Evolutionary conservation across 2,888 invertebrate species (phyloP).

Genomic region (Eupsilia transversa): DNA sequence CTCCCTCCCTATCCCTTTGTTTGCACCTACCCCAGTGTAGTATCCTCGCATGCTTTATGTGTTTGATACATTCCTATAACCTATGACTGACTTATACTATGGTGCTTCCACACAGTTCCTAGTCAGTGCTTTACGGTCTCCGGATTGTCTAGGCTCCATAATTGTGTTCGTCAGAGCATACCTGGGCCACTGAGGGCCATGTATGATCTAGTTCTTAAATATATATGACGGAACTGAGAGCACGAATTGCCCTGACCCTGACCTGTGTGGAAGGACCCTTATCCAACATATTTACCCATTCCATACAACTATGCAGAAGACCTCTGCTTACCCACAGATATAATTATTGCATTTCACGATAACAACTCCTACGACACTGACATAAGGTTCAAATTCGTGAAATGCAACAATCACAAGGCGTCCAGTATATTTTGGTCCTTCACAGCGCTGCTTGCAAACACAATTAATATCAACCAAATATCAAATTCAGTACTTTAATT

Average conservation of each 20-base stretch:
- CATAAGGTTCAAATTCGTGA: conserved; percentile 46
- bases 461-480: conserved; percentile 49
- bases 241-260: background rate
- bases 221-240: background rate
- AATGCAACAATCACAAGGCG: conserved; percentile 46
- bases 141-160: too few species aligned
- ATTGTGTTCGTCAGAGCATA: background rate
- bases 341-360: conserved; percentile 45
- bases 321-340: conserved; percentile 58
- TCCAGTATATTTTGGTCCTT: conserved; percentile 55
- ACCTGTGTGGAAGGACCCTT: conserved; percentile 11
- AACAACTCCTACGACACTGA: conserved; percentile 22
- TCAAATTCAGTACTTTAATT: conserved; percentile 50
- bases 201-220: background rate
- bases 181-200: background rate
- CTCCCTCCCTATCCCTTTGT: too few species aligned
- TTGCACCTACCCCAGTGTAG: background rate
- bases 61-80: conserved; percentile 10
- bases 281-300: conserved; percentile 53
- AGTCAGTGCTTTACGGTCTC: background rate
- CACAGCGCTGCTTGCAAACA: conserved; percentile 58
- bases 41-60: conserved; percentile 13
- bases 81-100: conserved; percentile 36
- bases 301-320: conserved; percentile 56
- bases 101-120: conserved; percentile 29